Evolutionary conservation across 2,113 vertebrate species (phyloP).

Genomic region (Copsychus sechellarum): DNA sequence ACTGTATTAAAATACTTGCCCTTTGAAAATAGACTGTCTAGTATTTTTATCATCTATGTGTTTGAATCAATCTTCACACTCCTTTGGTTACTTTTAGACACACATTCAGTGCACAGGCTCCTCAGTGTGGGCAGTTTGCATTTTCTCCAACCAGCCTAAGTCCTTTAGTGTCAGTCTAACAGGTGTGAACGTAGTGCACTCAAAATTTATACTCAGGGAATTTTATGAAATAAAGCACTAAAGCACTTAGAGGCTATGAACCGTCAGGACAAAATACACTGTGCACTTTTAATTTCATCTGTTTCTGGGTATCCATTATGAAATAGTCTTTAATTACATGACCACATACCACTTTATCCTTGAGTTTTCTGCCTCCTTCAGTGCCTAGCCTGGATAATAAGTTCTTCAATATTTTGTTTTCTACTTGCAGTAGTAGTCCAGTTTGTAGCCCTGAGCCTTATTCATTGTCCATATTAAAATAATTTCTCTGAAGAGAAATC

Average conservation of each 20-base stretch:
- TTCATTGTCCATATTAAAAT: background rate
- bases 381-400: background rate
- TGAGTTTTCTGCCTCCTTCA: background rate
- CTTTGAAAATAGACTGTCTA: constrained; percentile 14
- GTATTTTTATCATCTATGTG: background rate
- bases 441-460: background rate
- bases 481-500: background rate
- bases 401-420: background rate
- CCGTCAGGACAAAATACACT: background rate
- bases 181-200: background rate
- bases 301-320: background rate
- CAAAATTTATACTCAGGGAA: background rate
- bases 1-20: background rate
- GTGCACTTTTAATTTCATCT: background rate
- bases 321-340: background rate
- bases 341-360: background rate
- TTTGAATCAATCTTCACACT: constrained; percentile 29
- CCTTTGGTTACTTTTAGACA: constrained; percentile 21
- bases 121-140: background rate
- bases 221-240: background rate
- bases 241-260: background rate
- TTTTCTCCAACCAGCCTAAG: background rate
- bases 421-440: background rate
- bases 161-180: background rate
- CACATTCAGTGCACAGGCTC: background rate